Evolutionary conservation across 2,113 vertebrate species (phyloP), one percentile per base, ranked within the genome.

Genomic region (Vimba vimba): DNA sequence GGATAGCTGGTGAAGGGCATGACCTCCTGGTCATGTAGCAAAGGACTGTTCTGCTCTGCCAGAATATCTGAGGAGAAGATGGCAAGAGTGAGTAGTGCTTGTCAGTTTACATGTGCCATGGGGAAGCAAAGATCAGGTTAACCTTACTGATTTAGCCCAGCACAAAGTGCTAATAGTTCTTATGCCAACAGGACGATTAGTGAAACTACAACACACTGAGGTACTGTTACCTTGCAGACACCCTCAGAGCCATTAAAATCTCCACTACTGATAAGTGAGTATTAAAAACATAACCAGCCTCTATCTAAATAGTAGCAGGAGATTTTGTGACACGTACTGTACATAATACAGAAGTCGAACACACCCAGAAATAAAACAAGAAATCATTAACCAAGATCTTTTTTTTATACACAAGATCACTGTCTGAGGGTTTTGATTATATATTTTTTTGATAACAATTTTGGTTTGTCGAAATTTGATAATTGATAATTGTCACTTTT

Each of bases 11-110:
- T 85, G 80, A 97, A 99, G 7, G 97, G 90, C 86, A 96, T 93
- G 87, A 95, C 93, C 89, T 98, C 97, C 0, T 95, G 89, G 80
- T 97, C 96, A 91, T 96, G 97, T 47, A 95, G 94, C 81, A 97
- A 93, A 87, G 96, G 95, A 85, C 89, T 96, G 89, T 94, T 91
- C 90, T 96, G 95, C 62, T 99, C 97, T 89, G 96, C 93, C 89
- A 98, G 93, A 59, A 98, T 93, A 94, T 97, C 97, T 99, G 88
- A 86, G 57, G 39, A 89, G 85, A 82, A 36, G 83, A 83, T 45
- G 45, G 30, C 66, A 68, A 36, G 25, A 83, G 77, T 89, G 87
- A 75, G 89, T 88, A 4, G 62, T 11, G 50, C 25, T 86, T 86
- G 85, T 64, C 68, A 59, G 55, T 23, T 12, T 25, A 84, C 79